Evolutionary conservation across 2,797 vertebrate genomes (phyloP), one percentile per base, ranked within the genome.

Genomic region (Tangara arthus): DNA sequence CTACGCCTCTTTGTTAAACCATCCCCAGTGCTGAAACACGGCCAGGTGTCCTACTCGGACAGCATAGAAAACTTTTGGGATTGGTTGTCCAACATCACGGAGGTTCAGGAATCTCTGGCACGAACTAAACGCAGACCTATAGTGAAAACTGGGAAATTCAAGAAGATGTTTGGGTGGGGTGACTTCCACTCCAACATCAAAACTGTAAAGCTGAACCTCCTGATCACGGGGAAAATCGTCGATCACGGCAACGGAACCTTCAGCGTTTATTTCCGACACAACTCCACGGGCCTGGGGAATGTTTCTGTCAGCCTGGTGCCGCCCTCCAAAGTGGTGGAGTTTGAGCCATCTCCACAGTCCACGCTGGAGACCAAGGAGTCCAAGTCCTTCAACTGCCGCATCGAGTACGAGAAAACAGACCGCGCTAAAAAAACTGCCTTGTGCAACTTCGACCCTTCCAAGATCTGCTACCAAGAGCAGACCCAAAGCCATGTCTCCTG

Each of bases 121-220:
- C 98, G 99, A 99, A 99, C 99, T 98, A 99, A 99, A 95, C 99
- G 99, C 96, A 98, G 99, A 92, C 99, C 99, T 91, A 99, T 99
- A 87, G 99, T 99, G 75, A 99, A 99, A 98, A 99, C 99, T 19
- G 99, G 99, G 85, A 99, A 99, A 97, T 99, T 99, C 98, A 99
- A 99, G 98, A 99, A 99, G 96, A 99, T 99, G 99, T 99, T 99
- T 47, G 99, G 99, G 70, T 99, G 99, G 99, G 99, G 99, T 3
- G 99, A 99, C 97, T 99, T 99, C 96, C 99, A 99, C 97, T 99
- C 99, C 91, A 99, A 99, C 97, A 99, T 99, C 97, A 99, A 99
- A 98, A 99, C 99, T 64, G 98, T 99, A 82, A 99, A 99, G 96
- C 98, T 99, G 94, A 99, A 99, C 97, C 98, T 99, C 44, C 98